Evolutionary conservation across 2,113 vertebrate genomes (phyloP), one percentile per base, ranked within the genome.

Genomic region (Oncorhynchus clarkii): DNA sequence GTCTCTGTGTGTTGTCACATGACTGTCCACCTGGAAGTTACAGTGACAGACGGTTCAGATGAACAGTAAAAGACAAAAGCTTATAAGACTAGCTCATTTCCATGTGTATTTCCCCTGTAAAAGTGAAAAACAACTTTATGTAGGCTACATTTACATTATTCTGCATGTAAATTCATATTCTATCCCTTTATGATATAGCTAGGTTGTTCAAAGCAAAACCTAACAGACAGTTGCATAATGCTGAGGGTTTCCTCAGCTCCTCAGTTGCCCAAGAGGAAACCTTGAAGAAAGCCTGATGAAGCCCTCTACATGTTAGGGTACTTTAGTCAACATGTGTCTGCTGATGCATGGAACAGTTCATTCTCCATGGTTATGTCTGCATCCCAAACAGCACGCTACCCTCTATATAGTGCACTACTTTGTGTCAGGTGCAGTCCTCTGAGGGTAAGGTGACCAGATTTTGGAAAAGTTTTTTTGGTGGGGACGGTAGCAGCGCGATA

Each of bases 21-120:
- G 84, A 86, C 86, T 80, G 70, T 83, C 39, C 39, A 45, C 39
- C 71, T 67, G 82, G 72, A 78, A 68, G 70, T 3, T 45, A 45
- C 62, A 74, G 62, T 45, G 64, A 18, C 51, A 69, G 51, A 51
- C 68, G 24, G 34, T 31, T 16, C 64, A 71, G 72, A 74, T 67
- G n/a, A 54, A 85, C 77, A 69, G 78, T 51, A 65, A 29, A 5
- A 31, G 76, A 72, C 74, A 67, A 13, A 72, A 78, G 67, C 67
- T 60, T 77, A 76, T 72, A 64, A 80, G 68, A 66, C 13, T 8
- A 24, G 11, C n/a, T 31, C 14, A 26, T 6, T 67, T 11, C 22
- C 51, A 54, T 54, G 51, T 14, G 2, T 66, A 29, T 27, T 39
- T 39, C 8, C 39, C 7, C 39, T 39, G 39, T 45, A 45, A 45